Conservation (phyloP, 2,888 invertebrate species). For the Galerucella nymphaeae region DNA sequence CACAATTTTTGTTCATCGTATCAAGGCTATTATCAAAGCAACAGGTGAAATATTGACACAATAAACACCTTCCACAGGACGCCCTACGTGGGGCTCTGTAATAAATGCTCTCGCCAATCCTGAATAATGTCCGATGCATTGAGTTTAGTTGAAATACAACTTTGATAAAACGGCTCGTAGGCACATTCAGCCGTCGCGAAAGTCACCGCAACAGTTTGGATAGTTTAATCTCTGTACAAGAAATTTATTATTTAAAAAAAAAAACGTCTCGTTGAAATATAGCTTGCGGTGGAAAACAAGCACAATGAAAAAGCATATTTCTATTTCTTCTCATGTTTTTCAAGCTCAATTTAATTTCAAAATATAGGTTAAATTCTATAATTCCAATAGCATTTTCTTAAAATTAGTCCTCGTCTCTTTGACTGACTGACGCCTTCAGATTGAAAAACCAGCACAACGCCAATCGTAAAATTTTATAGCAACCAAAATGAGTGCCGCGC, state of each 20-base stretch:
- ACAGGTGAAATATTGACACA: constrained; percentile 36
- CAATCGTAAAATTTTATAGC: constrained; percentile 61
- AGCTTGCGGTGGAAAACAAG: constrained; percentile 36
- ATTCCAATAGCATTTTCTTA: constrained; percentile 7
- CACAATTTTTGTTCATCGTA: constrained; percentile 18
- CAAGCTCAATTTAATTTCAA: neutral
- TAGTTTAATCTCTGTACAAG: constrained; percentile 48
- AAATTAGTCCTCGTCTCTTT: constrained; percentile 21
- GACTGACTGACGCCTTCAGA: constrained; percentile 18
- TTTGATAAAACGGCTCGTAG: constrained; percentile 45
- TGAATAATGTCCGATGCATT: constrained; percentile 37
- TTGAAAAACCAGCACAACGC: constrained; percentile 34
- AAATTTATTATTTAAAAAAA: constrained; percentile 50
- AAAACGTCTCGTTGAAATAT: constrained; percentile 50
- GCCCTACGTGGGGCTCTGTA: constrained; percentile 34
- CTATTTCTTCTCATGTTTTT: neutral
- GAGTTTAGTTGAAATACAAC: constrained; percentile 42
- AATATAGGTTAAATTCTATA: neutral
- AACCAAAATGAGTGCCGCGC: constrained; percentile 58
- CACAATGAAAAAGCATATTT: constrained; percentile 7
- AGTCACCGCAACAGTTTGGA: constrained; percentile 44
- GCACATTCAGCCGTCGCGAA: constrained; percentile 42
- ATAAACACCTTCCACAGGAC: constrained; percentile 34
- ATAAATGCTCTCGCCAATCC: constrained; percentile 36
- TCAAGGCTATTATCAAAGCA: constrained; percentile 30